These are phyloP conservation scores for Diaprepes abbreviatus DNA, from an alignment of 2,888 invertebrate species.

Conservation along the genomic window DNA sequence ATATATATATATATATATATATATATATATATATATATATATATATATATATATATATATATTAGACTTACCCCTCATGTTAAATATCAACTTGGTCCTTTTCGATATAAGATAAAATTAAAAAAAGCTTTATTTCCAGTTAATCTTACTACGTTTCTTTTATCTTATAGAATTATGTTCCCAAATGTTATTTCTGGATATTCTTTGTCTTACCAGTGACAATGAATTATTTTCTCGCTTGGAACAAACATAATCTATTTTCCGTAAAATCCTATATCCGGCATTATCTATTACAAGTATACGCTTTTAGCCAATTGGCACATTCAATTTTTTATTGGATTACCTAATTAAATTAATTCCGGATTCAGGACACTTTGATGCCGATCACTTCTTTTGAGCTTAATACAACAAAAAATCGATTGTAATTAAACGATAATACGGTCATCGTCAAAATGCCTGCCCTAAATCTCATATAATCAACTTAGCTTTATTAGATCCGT, in stretches of 20 bases:
- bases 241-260: slow-evolving; percentile 10
- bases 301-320: slow-evolving; percentile 37
- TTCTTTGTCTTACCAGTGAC: no score
- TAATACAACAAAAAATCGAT: slow-evolving; percentile 52
- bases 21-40: no score
- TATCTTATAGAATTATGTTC: no score
- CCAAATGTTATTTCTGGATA: no score
- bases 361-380: slow-evolving; percentile 58
- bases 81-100: no score
- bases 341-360: slow-evolving; percentile 60
- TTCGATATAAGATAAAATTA: no score
- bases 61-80: no score
- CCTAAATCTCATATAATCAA: slow-evolving; percentile 46
- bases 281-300: slow-evolving; percentile 21
- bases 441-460: slow-evolving; percentile 50
- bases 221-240: neutral
- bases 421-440: slow-evolving; percentile 49
- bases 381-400: slow-evolving; percentile 49
- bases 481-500: slow-evolving; percentile 39
- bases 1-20: no score
- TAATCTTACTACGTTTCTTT: no score
- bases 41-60: no score
- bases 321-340: slow-evolving; percentile 58
- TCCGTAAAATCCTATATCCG: slow-evolving; percentile 19
- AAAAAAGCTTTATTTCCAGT: no score